A percentile compares a stretch with the other conserved stretches of the same genome.
Conservation (phyloP, 64 coral and sea anemone species). For the Anthopleura sola region DNA sequence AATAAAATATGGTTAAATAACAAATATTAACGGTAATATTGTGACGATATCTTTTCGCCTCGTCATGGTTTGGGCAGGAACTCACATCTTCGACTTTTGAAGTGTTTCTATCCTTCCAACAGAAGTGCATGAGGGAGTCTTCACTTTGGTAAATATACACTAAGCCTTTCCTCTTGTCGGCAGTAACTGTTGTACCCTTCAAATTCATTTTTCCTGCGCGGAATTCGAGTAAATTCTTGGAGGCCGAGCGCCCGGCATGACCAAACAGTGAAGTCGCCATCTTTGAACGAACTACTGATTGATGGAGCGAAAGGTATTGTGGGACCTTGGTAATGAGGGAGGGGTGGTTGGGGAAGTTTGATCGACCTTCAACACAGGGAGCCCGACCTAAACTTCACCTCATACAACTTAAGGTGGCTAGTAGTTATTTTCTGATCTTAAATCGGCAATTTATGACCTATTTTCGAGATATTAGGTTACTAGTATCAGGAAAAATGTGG, state of each 20-base stretch:
- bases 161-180: constrained; percentile 91
- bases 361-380: background rate
- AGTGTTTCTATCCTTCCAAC: constrained; percentile 90
- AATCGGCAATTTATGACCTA: too few relatives aligned
- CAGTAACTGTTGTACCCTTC: constrained; percentile 92
- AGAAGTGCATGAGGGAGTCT: constrained; percentile 97
- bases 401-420: too few relatives aligned
- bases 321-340: background rate
- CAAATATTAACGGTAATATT: background rate
- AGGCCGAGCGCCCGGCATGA: constrained; percentile 54
- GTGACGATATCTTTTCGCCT: background rate
- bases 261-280: constrained; percentile 93
- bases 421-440: too few relatives aligned
- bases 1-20: background rate
- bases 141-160: constrained; percentile 99
- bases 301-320: background rate
- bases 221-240: constrained; percentile 98
- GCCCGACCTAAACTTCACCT: background rate
- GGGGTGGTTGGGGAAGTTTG: background rate
- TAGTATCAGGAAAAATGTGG: too few relatives aligned
- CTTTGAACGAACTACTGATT: background rate
- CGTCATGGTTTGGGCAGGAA: background rate
- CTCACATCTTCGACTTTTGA: constrained; percentile 96
- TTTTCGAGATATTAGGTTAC: too few relatives aligned
- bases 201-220: constrained; percentile 96